Base-by-base conservation (phyloP, 2,888 invertebrate species). In the Conus canariensis region DNA sequence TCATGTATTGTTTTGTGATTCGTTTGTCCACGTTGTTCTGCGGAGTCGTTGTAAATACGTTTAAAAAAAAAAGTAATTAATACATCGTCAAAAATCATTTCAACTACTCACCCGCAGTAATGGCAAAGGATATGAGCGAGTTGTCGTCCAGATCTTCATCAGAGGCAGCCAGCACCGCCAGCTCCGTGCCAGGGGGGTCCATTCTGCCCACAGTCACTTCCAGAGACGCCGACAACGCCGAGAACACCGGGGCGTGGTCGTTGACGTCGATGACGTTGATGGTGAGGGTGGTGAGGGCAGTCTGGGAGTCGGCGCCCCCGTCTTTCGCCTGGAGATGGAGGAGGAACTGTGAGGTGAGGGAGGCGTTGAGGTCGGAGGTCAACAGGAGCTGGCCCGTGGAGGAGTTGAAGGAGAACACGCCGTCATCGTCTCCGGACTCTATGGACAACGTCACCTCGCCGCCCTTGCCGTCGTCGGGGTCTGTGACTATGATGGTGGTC, bases 401-500 rank as follows among this genome's bases (percentile, higher is more conserved):
- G 25, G 70, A n/a, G 19, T 82, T 64, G 19, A 90, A 80, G 16
- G 56, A 19, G 2, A 91, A 60, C n/a, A 22, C 14, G 58, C 70
- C 83, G 19, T n/a, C 85, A 10, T 25, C 16, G 10, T 83, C 19
- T 12, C 88, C 85, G 5, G 86, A 64, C 6, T 22, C n/a, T 10
- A 87, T 9, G 22, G 58, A 74, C n/a, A 88, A 91, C 14, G 77
- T 67, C 45, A 90, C 90, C 45, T 80, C 80, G 59, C 87, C 25
- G 59, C 80, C 25, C 30, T 87, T 87, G 5, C 98, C 97, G 77
- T 98, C 97, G 96, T 99, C 99, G 0, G 98, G 98, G 96, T 99
- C 99, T 64, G 97, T 97, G 0, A 98, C 98, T 60, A 97, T 97
- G n/a, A 99, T 97, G 45, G 98, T 97, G 2, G 98, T 98, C 1